A percentile compares a stretch with the other conserved stretches of the same genome.
phyloP scores from a whole-genome alignment of 2,113 vertebrate genomes.

The Antennarius striatus region DNA sequence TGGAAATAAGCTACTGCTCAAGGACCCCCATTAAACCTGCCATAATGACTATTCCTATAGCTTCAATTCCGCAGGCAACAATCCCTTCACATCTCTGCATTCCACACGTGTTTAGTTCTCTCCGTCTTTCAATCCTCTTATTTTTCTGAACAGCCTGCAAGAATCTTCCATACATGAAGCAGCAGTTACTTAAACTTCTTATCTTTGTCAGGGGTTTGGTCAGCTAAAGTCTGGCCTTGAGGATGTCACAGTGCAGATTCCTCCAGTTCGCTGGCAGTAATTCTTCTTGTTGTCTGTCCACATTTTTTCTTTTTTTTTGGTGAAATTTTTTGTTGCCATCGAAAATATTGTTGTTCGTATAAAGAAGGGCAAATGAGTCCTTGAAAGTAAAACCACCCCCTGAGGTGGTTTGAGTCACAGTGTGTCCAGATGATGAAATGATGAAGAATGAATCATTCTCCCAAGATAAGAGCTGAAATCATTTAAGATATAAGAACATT shows the following conservation, averaged over 20 bases:
- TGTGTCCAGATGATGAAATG: background rate
- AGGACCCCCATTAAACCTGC: background rate
- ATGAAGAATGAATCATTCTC: background rate
- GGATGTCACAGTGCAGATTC: background rate
- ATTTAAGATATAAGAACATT: background rate
- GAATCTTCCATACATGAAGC: constrained; percentile 12
- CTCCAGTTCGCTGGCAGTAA: too few relatives aligned
- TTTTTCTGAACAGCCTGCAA: constrained; percentile 17
- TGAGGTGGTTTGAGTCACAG: too few relatives aligned
- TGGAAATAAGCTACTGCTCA: background rate
- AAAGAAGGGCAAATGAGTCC: too few relatives aligned
- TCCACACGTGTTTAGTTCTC: constrained; percentile 10
- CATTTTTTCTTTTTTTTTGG: too few relatives aligned
- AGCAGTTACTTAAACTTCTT: constrained; percentile 1
- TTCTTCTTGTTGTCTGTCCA: too few relatives aligned
- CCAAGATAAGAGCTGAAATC: background rate
- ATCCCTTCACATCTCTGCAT: too few relatives aligned
- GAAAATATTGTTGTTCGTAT: too few relatives aligned
- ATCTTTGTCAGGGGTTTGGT: constrained; percentile 1
- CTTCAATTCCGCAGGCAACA: constrained; percentile 1
- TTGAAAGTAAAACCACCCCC: background rate
- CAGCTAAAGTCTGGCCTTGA: constrained; percentile 13
- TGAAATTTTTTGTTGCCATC: too few relatives aligned
- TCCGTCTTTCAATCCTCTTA: background rate
- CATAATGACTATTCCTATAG: background rate